A percentile compares a stretch with the other conserved stretches of the same genome.
These are phyloP conservation scores for Eolophus roseicapilla DNA, from an alignment of 2,113 vertebrate genomes.

Conservation along the genomic window DNA sequence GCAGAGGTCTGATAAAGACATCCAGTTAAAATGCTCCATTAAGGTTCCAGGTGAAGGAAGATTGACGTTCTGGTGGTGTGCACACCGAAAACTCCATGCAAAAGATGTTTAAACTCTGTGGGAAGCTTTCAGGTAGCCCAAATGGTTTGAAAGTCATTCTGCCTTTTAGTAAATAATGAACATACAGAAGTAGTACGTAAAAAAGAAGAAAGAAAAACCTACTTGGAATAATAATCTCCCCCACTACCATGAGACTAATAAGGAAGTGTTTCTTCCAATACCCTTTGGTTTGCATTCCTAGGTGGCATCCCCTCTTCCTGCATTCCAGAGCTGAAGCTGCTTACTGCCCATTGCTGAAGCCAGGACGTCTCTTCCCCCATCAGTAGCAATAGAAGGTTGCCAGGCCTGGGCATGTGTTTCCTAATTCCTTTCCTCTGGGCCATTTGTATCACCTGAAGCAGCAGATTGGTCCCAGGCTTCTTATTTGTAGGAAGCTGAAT, in stretches of 20 bases:
- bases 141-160: background rate
- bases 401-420: fast-evolving
- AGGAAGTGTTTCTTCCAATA: background rate
- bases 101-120: slow-evolving; percentile 7
- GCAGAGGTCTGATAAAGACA: slow-evolving; percentile 22
- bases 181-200: background rate
- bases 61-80: background rate
- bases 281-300: background rate
- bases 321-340: background rate
- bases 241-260: background rate
- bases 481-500: background rate
- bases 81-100: background rate
- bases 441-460: background rate
- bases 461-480: background rate
- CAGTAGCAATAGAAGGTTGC: background rate
- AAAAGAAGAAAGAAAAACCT: background rate
- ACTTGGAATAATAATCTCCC: background rate
- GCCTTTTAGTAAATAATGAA: slow-evolving; percentile 24
- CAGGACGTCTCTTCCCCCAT: background rate
- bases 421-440: background rate
- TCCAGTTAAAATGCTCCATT: slow-evolving; percentile 6
- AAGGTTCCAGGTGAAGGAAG: background rate
- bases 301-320: background rate
- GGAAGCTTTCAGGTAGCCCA: background rate
- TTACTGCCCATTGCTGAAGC: background rate